Base-by-base conservation (phyloP, 2,113 vertebrate genomes). In the Narcine bancroftii region DNA sequence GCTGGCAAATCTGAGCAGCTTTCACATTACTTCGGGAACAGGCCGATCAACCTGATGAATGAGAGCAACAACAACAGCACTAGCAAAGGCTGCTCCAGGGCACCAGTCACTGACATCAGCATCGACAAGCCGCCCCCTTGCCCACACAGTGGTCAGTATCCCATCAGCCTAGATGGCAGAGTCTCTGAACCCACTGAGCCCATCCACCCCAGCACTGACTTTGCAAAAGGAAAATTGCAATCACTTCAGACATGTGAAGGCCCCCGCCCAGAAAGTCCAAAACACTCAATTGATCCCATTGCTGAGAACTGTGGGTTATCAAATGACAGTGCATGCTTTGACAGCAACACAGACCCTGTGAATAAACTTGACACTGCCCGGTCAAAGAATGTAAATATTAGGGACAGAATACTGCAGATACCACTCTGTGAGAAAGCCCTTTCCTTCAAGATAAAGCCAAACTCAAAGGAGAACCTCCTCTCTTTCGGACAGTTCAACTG, bases 401-500 rank as follows among this genome's bases (percentile, higher is more conserved):
- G 94, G 93, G 95, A 94, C 93, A 93, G 95, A 94, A 93, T 95
- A 53, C 93, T 95, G 93, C 95, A 95, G 94, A 92, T 95, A 87
- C 95, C 95, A 0, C 94, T 95, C 45, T 95, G 95, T 0, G 95
- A 95, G 93, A 95, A 95, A 75, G 95, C 95, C 2, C 85, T 95
- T 92, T 94, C 95, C 79, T 95, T 95, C 93, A 93, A 92, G 19
- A 89, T 95, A 0, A 93, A 91, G 2, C 95, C 94, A 0, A 89
- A 93, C 93, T 96, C 97, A 94, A 97, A 97, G 93, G 96, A 97
- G 93, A 97, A 96, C 93, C 96, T 98, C 63, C 95, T 98, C 33
- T 97, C 97, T 0, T 94, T 98, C 93, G 96, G 96, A 21, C 97
- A 98, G 95, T 98, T 97, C 94, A 98, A 98, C 96, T 98, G 97